Evolutionary conservation across 2,888 invertebrate genomes (phyloP), one percentile per base, ranked within the genome.

Genomic region (Melinaea menophilus): DNA sequence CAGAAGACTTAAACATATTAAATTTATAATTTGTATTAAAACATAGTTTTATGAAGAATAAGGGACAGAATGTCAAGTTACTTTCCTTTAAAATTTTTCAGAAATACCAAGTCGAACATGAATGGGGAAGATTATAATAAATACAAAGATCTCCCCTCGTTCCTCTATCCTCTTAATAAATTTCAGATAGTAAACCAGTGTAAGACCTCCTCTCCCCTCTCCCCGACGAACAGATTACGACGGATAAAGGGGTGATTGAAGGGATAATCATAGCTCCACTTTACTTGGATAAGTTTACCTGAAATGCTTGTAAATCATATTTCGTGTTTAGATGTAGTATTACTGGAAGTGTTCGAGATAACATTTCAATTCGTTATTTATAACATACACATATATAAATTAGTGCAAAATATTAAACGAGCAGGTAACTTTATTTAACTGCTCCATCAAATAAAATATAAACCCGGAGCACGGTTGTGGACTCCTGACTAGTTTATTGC

Each of bases 271-370:
- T 69, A 72, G 82, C 67, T 81, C 83, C 73, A 73, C 69, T 64
- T 72, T 73, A 74, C 79, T 78, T 82, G 80, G 85, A 75, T 75
- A 72, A 79, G 78, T 81, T 83, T 82, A 86, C 86, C 85, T 86
- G 86, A 80, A 86, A 76, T 79, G 75, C 74, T 74, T 72, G 74
- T 79, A 78, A 75, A 84, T 79, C 79, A 79, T 78, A 80, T 80
- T 79, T 78, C 71, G 76, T 71, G 71, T 72, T 64, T 59, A 62
- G 78, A 75, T 67, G 58, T 75, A 75, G 64, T 65, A 37, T 59
- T 62, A 33, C 68, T 69, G 62, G 71, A 71, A 64, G 51, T 45
- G 69, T 41, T 33, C 12, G 37, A 47, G 31, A 31, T 31, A 51
- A 5, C 5, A 51, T 31, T 22, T 31, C 13, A 48, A 22, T 31